Conservation (phyloP, 2,797 vertebrate species). For the Buceros bicornis region DNA sequence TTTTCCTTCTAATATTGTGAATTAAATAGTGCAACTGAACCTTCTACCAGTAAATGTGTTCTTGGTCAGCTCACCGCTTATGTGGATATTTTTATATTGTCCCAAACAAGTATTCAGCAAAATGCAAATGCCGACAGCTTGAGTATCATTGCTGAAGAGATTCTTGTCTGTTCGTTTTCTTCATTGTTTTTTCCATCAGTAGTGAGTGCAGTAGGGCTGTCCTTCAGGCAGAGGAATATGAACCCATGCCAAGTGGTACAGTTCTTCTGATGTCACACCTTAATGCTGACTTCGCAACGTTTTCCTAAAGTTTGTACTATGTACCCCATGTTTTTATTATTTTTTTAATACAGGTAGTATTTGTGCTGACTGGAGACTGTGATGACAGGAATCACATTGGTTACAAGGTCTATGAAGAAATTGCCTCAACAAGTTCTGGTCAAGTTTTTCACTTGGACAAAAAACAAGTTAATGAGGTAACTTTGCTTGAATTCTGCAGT, state of each 20-base stretch:
- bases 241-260: neutral
- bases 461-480: slow-evolving; percentile 99
- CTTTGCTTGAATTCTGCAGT: neutral
- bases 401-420: slow-evolving; percentile 98
- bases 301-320: neutral
- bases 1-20: neutral
- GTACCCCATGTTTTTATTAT: neutral
- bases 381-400: slow-evolving; percentile 93
- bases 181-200: neutral
- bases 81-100: neutral
- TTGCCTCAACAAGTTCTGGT: slow-evolving; percentile 97
- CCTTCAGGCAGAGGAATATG: neutral
- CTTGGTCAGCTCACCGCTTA: neutral
- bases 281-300: neutral
- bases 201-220: neutral
- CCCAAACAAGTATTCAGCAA: neutral
- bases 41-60: neutral
- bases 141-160: neutral
- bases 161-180: neutral
- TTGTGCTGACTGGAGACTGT: slow-evolving; percentile 97
- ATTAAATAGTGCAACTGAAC: neutral
- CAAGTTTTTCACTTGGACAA: slow-evolving; percentile 98
- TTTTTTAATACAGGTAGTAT: slow-evolving; percentile 88
- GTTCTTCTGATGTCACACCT: neutral
- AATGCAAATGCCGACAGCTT: neutral